phyloP scores from a whole-genome alignment of 2,797 vertebrate genomes.

The Thunnus albacares region DNA sequence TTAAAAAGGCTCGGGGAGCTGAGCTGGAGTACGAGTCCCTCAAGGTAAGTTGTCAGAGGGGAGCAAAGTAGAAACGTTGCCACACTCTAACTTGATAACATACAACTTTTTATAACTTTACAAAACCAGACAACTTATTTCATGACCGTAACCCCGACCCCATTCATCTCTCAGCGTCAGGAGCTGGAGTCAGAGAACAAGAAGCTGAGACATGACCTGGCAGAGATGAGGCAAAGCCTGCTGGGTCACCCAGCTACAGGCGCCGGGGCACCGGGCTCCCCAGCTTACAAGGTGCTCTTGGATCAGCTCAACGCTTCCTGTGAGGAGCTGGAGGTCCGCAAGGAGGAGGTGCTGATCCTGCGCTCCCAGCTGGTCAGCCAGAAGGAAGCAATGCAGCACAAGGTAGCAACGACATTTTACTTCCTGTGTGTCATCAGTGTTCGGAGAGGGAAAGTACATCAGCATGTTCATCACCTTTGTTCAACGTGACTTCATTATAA shows the following conservation, averaged over 20 bases:
- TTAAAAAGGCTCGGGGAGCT: conserved; percentile 93
- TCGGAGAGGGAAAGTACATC: neutral
- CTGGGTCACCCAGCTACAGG: conserved; percentile 86
- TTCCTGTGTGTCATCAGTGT: neutral
- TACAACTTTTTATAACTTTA: neutral
- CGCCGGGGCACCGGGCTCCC: conserved; percentile 90
- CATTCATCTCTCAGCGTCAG: conserved; percentile 88
- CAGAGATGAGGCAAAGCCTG: conserved; percentile 92
- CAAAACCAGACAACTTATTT: neutral
- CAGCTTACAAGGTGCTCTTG: conserved; percentile 94
- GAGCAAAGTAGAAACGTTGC: neutral
- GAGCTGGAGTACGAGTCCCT: conserved; percentile 98
- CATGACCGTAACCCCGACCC: neutral
- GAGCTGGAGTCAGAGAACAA: conserved; percentile 99
- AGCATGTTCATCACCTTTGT: neutral
- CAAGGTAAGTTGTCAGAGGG: conserved; percentile 86
- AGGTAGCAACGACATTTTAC: conserved; percentile 82
- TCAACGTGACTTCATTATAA: neutral
- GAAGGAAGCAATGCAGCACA: conserved; percentile 96
- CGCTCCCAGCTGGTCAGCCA: conserved; percentile 98
- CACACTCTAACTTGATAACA: neutral
- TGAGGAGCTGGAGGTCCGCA: conserved; percentile 97
- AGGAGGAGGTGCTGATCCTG: conserved; percentile 98
- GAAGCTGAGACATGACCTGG: conserved; percentile 95
- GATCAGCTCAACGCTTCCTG: conserved; percentile 95